phyloP scores from a whole-genome alignment of 2,113 vertebrate species.

The Plotosus lineatus region DNA sequence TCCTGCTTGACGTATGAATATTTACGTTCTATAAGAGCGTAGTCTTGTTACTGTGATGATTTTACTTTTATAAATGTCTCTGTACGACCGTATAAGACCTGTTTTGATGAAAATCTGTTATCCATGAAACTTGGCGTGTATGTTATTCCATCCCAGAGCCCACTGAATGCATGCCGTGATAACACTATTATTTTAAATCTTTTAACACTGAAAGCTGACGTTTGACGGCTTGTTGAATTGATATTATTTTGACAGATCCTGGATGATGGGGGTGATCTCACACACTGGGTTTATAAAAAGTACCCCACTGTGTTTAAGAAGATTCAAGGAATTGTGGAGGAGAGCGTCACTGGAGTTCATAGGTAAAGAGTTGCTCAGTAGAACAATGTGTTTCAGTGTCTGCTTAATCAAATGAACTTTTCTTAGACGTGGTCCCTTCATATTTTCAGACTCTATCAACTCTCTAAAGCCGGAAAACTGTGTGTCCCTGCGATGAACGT shows the following conservation, averaged over 20 bases:
- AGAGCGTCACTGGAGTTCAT: conserved; percentile 98
- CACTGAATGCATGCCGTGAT: no score
- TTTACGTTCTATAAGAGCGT: no score
- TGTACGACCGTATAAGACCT: no score
- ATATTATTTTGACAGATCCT: conserved; percentile 78
- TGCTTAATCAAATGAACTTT: conserved; percentile 27
- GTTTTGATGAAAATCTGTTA: no score
- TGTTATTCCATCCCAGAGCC: no score
- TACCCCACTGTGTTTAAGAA: conserved; percentile 97
- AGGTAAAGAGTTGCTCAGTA: conserved; percentile 73
- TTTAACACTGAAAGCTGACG: neutral
- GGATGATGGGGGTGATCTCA: conserved; percentile 96
- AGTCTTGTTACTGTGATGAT: no score
- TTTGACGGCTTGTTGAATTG: conserved; percentile 1
- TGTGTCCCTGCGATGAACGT: conserved; percentile 99
- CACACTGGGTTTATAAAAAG: conserved; percentile 99
- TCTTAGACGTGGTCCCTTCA: conserved; percentile 12
- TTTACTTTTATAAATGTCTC: no score
- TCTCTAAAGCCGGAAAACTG: conserved; percentile 96
- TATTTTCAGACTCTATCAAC: conserved; percentile 87
- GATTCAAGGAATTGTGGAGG: conserved; percentile 94
- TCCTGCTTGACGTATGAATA: no score
- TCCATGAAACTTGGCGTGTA: no score
- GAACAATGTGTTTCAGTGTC: conserved; percentile 7
- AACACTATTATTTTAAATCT: neutral